Evolutionary conservation across 2,797 vertebrate species (phyloP), one percentile per base, ranked within the genome.

Genomic region (Podarcis siculus): DNA sequence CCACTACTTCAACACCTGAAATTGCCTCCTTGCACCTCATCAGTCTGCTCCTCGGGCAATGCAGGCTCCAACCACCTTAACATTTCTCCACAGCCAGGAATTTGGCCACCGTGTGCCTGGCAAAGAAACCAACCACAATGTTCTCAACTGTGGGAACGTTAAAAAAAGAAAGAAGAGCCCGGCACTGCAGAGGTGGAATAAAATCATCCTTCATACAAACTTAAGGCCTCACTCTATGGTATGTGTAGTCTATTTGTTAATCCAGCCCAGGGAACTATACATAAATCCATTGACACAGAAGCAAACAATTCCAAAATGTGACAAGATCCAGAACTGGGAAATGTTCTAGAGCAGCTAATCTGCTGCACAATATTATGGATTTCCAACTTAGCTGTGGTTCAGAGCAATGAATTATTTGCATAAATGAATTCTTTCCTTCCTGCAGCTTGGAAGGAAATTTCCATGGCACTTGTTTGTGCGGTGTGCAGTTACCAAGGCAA

Each of bases 401-500:
- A 72, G 27, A 77, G 80, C 42, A 67, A 77, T 9, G 39, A 37
- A 87, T 82, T 66, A 49, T 84, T 79, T 66, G 69, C 61, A 30
- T 39, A n/a, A 13, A 64, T 37, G n/a, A 71, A 30, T 86, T 45
- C 49, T 42, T 39, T 76, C 72, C 61, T 80, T 39, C 23, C 37
- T 49, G 58, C 21, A 37, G 25, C 23, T 67, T 30, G 58, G 86
- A 58, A 66, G 76, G 87, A 89, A 89, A 89, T 85, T 89, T 85
- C 83, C 87, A 80, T 39, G 23, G 69, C 23, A 58, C 71, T 81
- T 81, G 69, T 80, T 89, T 79, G 71, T 19, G 17, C 78, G 17
- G 61, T 64, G 10, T 17, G 39, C 83, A 10, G 87, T 89, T 89
- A n/a, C 83, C 71, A 85, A 85, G 87, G 87, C 83, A 89, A 89